A percentile compares a stretch with the other conserved stretches of the same genome.
Evolutionary conservation across 1,140 invertebrate species (phyloP).

Genomic region (Penaeus vannamei): DNA sequence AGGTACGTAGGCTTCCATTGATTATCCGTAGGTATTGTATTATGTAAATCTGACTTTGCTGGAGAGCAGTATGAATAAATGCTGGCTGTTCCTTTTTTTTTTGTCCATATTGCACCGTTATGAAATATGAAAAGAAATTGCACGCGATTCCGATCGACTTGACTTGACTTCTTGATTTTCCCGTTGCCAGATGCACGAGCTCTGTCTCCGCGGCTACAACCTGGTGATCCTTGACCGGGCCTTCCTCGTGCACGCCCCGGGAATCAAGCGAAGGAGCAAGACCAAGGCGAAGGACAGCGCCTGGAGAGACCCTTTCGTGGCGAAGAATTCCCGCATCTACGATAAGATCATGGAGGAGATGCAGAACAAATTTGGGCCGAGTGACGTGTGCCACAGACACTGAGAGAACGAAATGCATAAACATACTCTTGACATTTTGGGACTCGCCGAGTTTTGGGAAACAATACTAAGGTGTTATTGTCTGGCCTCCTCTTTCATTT

Average conservation of each 20-base stretch:
- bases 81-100: no score
- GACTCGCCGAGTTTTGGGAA: no score
- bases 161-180: conserved; percentile 51
- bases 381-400: conserved; percentile 63
- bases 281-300: conserved; percentile 70
- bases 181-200: conserved; percentile 81
- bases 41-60: neutral
- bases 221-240: conserved; percentile 84
- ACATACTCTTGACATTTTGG: no score
- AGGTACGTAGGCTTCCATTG: conserved; percentile 72
- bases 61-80: no score
- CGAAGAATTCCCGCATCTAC: conserved; percentile 78
- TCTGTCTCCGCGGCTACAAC: conserved; percentile 83
- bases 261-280: conserved; percentile 76
- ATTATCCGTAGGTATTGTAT: conserved; percentile 3
- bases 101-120: no score
- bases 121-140: neutral
- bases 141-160: no score
- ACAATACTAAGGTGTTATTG: no score
- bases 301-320: conserved; percentile 75
- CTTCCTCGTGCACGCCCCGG: conserved; percentile 84
- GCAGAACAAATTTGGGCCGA: conserved; percentile 69
- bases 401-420: neutral
- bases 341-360: conserved; percentile 75
- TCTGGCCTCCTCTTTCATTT: no score